Base-by-base conservation (phyloP, 2,888 invertebrate species). In the Aporophyla lueneburgensis region DNA sequence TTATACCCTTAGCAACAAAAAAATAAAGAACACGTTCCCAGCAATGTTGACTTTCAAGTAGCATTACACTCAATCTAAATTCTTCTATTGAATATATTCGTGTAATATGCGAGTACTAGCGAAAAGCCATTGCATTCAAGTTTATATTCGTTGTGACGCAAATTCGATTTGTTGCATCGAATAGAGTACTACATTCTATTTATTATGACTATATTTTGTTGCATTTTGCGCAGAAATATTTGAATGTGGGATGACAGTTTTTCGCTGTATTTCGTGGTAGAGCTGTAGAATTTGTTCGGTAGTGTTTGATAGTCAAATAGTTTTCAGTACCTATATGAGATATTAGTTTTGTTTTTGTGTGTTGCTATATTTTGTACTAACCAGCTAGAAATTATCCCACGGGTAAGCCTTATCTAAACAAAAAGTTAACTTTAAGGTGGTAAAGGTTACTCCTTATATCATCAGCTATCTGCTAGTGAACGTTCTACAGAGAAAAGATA, bases 101-200 rank as follows among this genome's bases (percentile, higher is more conserved):
- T 72, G 76, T 86, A 86, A 86, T 86, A 77, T 83, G 82, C 78
- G 68, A 76, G 65, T 75, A 78, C 76, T 84, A 62, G 70, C 53
- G 78, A 71, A 83, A 75, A 59, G 85, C 81, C 66, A 80, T 77
- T 76, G 81, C 76, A 81, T 85, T 77, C 85, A 84, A 86, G 76
- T 88, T 89, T 88, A 87, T 85, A 84, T 83, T 83, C 83, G 82
- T 61, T 76, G 86, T 88, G 81, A 90, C 87, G 89, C 85, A 90
- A 90, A 92, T 92, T 90, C 89, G 84, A 90, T 92, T 91, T 89
- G 87, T 85, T 83, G 84, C 81, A 86, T 86, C 81, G 85, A 86
- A 87, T 85, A 63, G 79, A 88, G 80, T 76, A 74, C 56, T 77
- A 66, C 24, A 46, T 87, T 76, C 69, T 81, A 80, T 86, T 88